Conservation (phyloP, 2,888 invertebrate species). For the Eupithecia tripunctaria region DNA sequence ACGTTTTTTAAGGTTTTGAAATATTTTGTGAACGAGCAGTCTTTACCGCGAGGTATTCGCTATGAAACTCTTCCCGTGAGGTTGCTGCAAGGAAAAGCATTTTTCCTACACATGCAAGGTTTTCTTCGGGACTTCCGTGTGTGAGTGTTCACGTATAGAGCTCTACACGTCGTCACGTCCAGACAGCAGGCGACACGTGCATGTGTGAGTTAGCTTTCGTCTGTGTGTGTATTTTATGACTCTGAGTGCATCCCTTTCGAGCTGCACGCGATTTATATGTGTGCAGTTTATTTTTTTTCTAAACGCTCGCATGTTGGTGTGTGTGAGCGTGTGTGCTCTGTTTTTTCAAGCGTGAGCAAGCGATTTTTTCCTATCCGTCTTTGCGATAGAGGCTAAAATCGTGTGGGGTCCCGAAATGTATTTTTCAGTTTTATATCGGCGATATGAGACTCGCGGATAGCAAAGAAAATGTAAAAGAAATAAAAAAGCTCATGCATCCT, state of each 20-base stretch:
- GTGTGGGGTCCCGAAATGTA: conserved; percentile 67
- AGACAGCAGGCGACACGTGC: conserved; percentile 57
- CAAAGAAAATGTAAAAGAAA: conserved; percentile 82
- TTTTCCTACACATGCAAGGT: conserved; percentile 80
- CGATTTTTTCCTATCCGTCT: conserved; percentile 51
- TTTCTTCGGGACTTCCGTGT: conserved; percentile 72
- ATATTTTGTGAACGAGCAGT: conserved; percentile 74
- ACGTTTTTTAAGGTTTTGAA: conserved; percentile 53
- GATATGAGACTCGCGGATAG: conserved; percentile 85
- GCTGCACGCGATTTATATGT: conserved; percentile 83
- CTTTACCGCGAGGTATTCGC: conserved; percentile 85
- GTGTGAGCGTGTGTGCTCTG: conserved; percentile 76
- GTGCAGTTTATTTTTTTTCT: conserved; percentile 83
- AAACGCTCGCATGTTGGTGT: conserved; percentile 64
- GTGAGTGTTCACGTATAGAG: conserved; percentile 62
- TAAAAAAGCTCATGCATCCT: conserved; percentile 82
- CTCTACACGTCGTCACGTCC: conserved; percentile 63
- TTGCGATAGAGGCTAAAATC: conserved; percentile 50
- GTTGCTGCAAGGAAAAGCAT: conserved; percentile 85
- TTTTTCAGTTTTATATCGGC: conserved; percentile 85
- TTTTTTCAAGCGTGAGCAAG: conserved; percentile 60
- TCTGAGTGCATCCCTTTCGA: conserved; percentile 85
- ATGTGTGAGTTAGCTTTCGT: conserved; percentile 52
- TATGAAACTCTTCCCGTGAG: conserved; percentile 84
- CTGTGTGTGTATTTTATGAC: conserved; percentile 81